Evolutionary conservation across 2,113 vertebrate genomes (phyloP), one percentile per base, ranked within the genome.

Genomic region (Condylura cristata): DNA sequence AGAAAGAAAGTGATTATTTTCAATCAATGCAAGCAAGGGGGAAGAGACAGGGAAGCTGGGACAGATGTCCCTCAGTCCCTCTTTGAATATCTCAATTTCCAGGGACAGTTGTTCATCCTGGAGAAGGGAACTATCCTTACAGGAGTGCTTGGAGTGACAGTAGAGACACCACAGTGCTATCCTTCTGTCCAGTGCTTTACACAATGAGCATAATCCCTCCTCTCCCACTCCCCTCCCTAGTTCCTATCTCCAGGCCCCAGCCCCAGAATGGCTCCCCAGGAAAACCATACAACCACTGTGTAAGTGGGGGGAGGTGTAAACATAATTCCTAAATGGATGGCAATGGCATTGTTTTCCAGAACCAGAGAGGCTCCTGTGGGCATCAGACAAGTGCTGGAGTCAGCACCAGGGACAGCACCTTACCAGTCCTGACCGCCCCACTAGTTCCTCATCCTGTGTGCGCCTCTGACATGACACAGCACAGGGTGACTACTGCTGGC

Each of bases 31-130:
- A 72, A 78, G 39, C 60, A 84, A 75, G 58, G 6, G 12, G 41
- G 8, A 3, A 5, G 53, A n/a, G 53, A 32, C 34, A 68, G 34
- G 56, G 78, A 30, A 0, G 5, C 20, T 46, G 56, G 7, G 34
- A 37, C 51, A 82, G 34, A n/a, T 48, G 34, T 68, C 63, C n/a
- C 46, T 56, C n/a, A 51, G 74, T 10, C 34, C 41, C 28, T 65
- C 74, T 99, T 98, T 12, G 99, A 99, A 97, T 99, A 99, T 96
- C 99, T 99, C 0, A 99, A 99, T 96, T 99, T 99, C 98, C 99
- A 99, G 98, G 99, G 99, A 81, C 99, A 99, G 98, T 99, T 99
- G 98, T 99, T 99, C 92, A 99, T 99, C 97, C 98, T 99, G 98
- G 99, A 99, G 98, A 99, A 99, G 96, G 99, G 99, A 99, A 99